Percentiles rank a stretch among this genome's conserved stretches.
Conservation (phyloP, 2,888 invertebrate species). For the Athrips mouffetella region DNA sequence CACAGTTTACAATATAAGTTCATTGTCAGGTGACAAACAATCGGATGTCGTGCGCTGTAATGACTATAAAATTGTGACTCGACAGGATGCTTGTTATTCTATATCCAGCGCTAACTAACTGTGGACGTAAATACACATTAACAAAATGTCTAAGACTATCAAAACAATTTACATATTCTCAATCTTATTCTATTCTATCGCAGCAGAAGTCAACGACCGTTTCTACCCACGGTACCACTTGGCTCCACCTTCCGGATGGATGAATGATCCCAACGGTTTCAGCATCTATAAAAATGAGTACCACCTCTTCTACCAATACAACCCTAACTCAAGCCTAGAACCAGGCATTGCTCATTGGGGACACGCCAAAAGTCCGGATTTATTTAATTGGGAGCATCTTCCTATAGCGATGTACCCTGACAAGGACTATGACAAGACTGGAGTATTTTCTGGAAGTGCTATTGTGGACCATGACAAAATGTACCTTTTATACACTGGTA, state of each 20-base stretch:
- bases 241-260: constrained; percentile 63
- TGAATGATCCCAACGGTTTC: constrained; percentile 78
- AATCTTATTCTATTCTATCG: constrained; percentile 28
- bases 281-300: constrained; percentile 51
- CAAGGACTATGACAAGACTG: constrained; percentile 48
- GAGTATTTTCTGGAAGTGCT: constrained; percentile 72
- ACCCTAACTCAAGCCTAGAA: constrained; percentile 52
- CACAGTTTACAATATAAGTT: constrained; percentile 9
- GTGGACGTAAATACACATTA: not conserved
- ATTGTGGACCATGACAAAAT: constrained; percentile 52
- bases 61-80: constrained; percentile 30
- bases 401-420: constrained; percentile 69
- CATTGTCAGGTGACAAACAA: constrained; percentile 19
- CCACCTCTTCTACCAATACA: constrained; percentile 73
- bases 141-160: constrained; percentile 24
- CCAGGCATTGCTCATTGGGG: constrained; percentile 71
- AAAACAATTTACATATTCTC: constrained; percentile 28
- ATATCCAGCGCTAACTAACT: constrained; percentile 16
- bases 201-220: constrained; percentile 27
- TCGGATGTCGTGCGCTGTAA: constrained; percentile 23
- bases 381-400: constrained; percentile 66
- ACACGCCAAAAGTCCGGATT: constrained; percentile 64
- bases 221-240: constrained; percentile 56
- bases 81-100: constrained; percentile 29
- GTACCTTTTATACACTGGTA: constrained; percentile 61